A percentile compares a stretch with the other conserved stretches of the same genome.
Evolutionary conservation across 2,888 invertebrate genomes (phyloP).

Genomic region (Acleris emargana): DNA sequence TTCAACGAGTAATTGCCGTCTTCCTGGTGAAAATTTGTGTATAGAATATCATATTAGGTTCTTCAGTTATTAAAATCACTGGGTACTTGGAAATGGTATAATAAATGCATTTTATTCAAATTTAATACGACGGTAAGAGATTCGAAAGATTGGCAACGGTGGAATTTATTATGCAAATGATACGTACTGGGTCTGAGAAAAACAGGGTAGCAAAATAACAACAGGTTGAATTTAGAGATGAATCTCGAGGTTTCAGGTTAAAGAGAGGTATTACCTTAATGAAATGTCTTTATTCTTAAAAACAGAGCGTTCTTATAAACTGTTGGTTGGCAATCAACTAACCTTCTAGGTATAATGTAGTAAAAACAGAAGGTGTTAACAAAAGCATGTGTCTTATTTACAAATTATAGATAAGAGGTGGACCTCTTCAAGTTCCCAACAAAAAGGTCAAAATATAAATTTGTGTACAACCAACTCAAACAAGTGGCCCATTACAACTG

Average conservation of each 20-base stretch:
- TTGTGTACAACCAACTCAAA: no score
- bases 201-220: constrained; percentile 42
- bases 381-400: no score
- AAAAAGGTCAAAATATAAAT: no score
- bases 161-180: constrained; percentile 54
- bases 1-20: constrained; percentile 56
- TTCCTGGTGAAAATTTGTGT: constrained; percentile 41
- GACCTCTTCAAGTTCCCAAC: no score
- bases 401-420: no score
- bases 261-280: not conserved
- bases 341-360: no score
- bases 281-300: not conserved
- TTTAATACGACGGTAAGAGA: constrained; percentile 44
- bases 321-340: no score
- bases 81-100: constrained; percentile 37
- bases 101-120: constrained; percentile 43
- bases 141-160: constrained; percentile 42
- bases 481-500: no score
- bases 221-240: constrained; percentile 29
- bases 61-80: constrained; percentile 41
- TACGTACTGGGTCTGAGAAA: constrained; percentile 44
- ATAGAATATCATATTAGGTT: constrained; percentile 40
- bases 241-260: not conserved
- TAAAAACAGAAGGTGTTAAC: no score
- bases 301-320: not conserved